Evolutionary conservation across 2,888 invertebrate genomes (phyloP).

Genomic region (Fragum sueziense): DNA sequence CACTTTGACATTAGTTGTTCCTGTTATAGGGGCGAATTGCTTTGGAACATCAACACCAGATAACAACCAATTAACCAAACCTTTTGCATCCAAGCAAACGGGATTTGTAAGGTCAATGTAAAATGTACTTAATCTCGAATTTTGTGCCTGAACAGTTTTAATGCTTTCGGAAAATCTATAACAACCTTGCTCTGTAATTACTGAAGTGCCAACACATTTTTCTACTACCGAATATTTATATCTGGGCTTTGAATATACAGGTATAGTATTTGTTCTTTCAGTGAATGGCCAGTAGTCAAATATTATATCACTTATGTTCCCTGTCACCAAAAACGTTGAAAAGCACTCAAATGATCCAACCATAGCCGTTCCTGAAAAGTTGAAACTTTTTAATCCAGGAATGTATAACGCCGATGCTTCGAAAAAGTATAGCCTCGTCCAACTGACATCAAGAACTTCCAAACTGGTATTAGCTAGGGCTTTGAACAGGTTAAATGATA

Average conservation of each 20-base stretch:
- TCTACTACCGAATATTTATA: neutral
- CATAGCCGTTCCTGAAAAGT: neutral
- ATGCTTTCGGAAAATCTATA: neutral
- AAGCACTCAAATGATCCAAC: neutral
- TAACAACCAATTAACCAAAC: neutral
- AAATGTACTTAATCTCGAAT: neutral
- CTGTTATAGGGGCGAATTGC: neutral
- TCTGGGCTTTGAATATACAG: neutral
- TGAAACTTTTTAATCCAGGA: neutral
- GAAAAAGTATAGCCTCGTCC: neutral
- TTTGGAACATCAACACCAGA: neutral
- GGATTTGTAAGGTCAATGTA: neutral
- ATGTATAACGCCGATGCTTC: neutral
- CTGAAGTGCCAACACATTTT: neutral
- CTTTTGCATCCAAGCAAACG: neutral
- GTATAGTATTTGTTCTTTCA: neutral
- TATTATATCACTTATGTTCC: neutral
- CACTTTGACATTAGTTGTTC: neutral
- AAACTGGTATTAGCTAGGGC: neutral
- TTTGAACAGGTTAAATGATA: neutral
- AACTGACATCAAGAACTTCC: neutral
- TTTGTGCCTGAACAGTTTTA: neutral
- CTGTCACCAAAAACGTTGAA: neutral
- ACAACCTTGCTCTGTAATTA: neutral
- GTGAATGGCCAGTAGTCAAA: neutral